Evolutionary conservation across 1,140 invertebrate genomes (phyloP).

Genomic region (Brachionus plicatilis): DNA sequence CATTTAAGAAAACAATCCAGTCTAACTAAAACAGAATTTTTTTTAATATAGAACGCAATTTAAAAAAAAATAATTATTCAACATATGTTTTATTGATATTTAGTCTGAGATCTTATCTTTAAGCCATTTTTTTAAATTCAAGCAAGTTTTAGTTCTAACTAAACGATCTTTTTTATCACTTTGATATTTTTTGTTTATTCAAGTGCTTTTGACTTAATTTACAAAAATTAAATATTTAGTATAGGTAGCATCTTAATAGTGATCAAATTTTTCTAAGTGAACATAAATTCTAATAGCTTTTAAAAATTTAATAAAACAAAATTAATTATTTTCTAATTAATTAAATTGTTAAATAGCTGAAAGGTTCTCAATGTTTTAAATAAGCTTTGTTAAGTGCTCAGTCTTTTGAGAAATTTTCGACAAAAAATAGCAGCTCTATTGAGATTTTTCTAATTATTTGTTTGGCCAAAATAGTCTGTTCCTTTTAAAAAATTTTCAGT

Average conservation of each 20-base stretch:
- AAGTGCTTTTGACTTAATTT: neutral
- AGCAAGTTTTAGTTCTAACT: neutral
- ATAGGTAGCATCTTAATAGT: neutral
- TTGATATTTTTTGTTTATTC: neutral
- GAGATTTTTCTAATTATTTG: neutral
- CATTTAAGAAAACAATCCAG: neutral
- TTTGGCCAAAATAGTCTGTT: neutral
- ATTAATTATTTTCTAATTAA: neutral
- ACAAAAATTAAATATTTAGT: neutral
- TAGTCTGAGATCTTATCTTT: neutral
- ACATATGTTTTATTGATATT: neutral
- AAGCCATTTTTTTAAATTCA: neutral
- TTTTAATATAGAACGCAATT: neutral
- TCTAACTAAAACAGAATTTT: neutral
- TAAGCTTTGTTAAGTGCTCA: neutral
- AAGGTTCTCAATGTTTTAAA: neutral
- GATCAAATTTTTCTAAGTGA: neutral
- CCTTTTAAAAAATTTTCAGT: neutral
- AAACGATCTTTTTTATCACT: neutral
- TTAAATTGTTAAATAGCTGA: neutral
- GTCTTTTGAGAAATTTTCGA: neutral
- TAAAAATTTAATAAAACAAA: neutral
- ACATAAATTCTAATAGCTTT: neutral
- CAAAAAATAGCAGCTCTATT: neutral
- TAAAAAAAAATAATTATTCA: neutral